These are phyloP conservation scores for Andrena camellia DNA, from an alignment of 2,888 invertebrate species.

Conservation along the genomic window DNA sequence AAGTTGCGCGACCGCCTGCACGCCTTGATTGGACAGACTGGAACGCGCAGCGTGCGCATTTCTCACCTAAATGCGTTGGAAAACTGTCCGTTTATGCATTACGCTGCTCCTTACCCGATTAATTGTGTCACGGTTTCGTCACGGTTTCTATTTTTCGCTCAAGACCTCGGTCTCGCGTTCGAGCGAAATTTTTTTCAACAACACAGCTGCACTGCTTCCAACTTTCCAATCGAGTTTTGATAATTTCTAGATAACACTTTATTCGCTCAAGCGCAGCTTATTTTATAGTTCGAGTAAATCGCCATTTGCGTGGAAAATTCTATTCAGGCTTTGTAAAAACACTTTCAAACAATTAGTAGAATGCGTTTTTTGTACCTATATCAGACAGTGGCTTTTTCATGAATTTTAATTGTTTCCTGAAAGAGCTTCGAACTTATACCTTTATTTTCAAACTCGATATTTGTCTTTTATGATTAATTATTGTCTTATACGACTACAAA, in stretches of 20 bases:
- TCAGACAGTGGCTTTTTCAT: too few relatives aligned
- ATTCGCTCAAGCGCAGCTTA: neutral
- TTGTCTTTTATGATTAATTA: too few relatives aligned
- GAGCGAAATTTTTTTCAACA: neutral
- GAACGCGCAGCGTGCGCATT: slow-evolving; percentile 25
- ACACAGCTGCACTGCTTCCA: neutral
- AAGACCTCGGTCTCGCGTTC: neutral
- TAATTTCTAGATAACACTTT: neutral
- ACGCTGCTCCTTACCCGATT: slow-evolving; percentile 37
- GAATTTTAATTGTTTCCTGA: too few relatives aligned
- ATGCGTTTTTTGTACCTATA: too few relatives aligned
- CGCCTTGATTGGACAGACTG: slow-evolving; percentile 20
- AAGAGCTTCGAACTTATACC: too few relatives aligned
- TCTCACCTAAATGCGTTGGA: slow-evolving; percentile 34
- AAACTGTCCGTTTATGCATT: slow-evolving; percentile 21
- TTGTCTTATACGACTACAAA: too few relatives aligned
- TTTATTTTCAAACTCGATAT: too few relatives aligned
- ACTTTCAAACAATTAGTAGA: too few relatives aligned
- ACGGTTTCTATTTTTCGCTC: slow-evolving; percentile 26
- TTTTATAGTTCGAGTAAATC: neutral
- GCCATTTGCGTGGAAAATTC: neutral
- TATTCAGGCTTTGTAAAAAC: too few relatives aligned
- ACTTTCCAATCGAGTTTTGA: slow-evolving; percentile 13
- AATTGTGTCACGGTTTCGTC: slow-evolving; percentile 46
- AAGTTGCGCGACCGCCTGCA: slow-evolving; percentile 42